phyloP scores from a whole-genome alignment of 2,113 vertebrate species.

The Electrona antarctica region DNA sequence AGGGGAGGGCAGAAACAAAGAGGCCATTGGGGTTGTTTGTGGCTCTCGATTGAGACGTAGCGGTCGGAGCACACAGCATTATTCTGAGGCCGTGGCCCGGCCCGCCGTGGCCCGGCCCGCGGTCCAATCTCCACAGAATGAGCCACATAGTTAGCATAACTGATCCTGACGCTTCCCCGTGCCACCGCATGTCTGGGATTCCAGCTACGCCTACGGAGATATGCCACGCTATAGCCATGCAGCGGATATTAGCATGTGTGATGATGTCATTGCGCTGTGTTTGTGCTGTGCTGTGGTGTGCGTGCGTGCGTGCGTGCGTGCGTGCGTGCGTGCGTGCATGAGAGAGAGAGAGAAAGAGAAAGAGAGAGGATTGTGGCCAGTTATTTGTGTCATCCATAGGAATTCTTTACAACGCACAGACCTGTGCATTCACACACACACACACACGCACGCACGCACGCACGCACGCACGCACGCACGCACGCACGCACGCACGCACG shows the following conservation, averaged over 20 bases:
- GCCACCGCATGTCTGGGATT: conserved; percentile 78
- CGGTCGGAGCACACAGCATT: conserved; percentile 71
- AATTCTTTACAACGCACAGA: conserved; percentile 38
- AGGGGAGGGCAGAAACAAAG: conserved; percentile 73
- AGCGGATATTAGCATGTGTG: conserved; percentile 68
- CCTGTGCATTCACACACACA: conserved; percentile 14
- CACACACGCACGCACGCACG: no score
- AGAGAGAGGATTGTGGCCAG: conserved; percentile 46
- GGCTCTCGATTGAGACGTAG: conserved; percentile 76
- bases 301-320: no score
- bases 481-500: neutral
- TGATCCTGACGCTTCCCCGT: conserved; percentile 61
- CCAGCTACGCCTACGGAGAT: conserved; percentile 71
- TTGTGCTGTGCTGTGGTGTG: no score
- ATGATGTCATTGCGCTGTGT: conserved; percentile 33
- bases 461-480: no score
- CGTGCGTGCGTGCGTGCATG: neutral
- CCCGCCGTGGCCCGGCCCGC: conserved; percentile 53
- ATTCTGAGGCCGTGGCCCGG: conserved; percentile 68
- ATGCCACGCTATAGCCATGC: conserved; percentile 63
- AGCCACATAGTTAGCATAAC: conserved; percentile 83
- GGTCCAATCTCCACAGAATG: conserved; percentile 75
- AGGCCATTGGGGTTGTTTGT: conserved; percentile 71
- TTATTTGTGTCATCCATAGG: conserved; percentile 36
- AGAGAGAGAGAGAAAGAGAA: conserved; percentile 40